Evolutionary conservation across 2,797 vertebrate genomes (phyloP).

Genomic region (Tiaroga cobitis): DNA sequence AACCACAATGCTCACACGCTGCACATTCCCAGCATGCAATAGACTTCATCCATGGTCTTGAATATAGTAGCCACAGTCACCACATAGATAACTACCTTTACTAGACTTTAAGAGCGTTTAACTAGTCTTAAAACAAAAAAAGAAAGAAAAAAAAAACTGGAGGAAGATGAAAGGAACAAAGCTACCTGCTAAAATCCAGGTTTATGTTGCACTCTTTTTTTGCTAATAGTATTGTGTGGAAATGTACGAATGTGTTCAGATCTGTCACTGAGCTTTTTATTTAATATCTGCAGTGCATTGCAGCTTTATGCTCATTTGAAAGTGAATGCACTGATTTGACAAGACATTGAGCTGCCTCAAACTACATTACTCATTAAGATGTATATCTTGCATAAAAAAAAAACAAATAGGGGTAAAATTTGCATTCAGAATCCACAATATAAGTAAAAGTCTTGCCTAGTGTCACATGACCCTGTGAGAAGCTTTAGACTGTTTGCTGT

Average conservation of each 20-base stretch:
- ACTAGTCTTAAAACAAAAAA: slow-evolving; percentile 14
- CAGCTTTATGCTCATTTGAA: slow-evolving; percentile 43
- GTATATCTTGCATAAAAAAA: not conserved
- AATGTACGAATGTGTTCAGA: slow-evolving; percentile 37
- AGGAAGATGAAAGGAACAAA: slow-evolving; percentile 1
- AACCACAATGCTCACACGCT: not conserved
- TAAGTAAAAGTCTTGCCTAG: not conserved
- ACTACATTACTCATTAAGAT: not conserved
- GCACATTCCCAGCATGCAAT: slow-evolving; percentile 32
- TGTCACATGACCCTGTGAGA: not conserved
- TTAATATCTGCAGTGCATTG: slow-evolving; percentile 44
- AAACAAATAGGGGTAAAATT: not conserved
- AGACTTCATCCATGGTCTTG: slow-evolving; percentile 32
- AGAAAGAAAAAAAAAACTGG: not conserved
- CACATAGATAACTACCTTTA: slow-evolving; percentile 9
- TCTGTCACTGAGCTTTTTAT: slow-evolving; percentile 43
- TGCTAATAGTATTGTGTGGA: slow-evolving; percentile 55
- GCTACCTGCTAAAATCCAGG: slow-evolving; percentile 50
- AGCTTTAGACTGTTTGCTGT: slow-evolving; percentile 22
- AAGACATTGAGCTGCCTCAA: slow-evolving; percentile 16
- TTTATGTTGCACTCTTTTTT: slow-evolving; percentile 52
- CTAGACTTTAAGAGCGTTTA: slow-evolving; percentile 5
- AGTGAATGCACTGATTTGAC: slow-evolving; percentile 23
- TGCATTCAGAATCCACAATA: slow-evolving; percentile 27
- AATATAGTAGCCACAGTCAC: slow-evolving; percentile 6